Evolutionary conservation across 2,888 invertebrate genomes (phyloP), one percentile per base, ranked within the genome.

Genomic region (Phyllotreta cruciferae): DNA sequence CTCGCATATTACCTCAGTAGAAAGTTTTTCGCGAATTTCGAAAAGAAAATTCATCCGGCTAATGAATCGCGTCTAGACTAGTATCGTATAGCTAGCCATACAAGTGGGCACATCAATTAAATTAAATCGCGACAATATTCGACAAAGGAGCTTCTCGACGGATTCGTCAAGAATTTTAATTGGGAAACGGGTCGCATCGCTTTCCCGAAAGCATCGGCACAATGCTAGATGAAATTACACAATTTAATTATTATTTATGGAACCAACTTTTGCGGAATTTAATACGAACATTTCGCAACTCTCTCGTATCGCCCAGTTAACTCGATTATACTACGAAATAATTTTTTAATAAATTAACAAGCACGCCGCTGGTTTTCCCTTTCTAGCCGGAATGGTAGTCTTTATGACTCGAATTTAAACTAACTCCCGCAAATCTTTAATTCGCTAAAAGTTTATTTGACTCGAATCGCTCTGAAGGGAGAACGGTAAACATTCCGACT

Each of bases 151-250:
- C 57, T 63, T 70, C 70, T 67, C 71, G 66, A 71, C 68, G 69
- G 73, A 74, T 73, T 70, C 72, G 73, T 74, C 72, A 73, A 63
- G 69, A 71, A 72, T 74, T 74, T 54, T 73, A 75, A 74, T 75
- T 74, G 71, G 24, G 71, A 72, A 68, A 68, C 70, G 64, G 71
- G 72, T 73, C 69, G 66, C 73, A 66, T 62, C 63, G 50, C 41
- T 47, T 57, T 53, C 24, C 57, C 62, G 66, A 64, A 60, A 37
- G 52, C 36, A 63, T 61, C 65, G 37, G 38, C 3, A 10, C 14
- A 9, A 52, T 9, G 38, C 9, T n/a, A 35, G 35, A 6, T 11
- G 10, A 4, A 7, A 13, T 35, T 7, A 14, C 35, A 36, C 35
- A 14, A 24, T 24, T 44, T 44, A 14, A 44, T 44, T 44, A 44